Evolutionary conservation across 2,888 invertebrate species (phyloP).

Genomic region (Apamea sordens): DNA sequence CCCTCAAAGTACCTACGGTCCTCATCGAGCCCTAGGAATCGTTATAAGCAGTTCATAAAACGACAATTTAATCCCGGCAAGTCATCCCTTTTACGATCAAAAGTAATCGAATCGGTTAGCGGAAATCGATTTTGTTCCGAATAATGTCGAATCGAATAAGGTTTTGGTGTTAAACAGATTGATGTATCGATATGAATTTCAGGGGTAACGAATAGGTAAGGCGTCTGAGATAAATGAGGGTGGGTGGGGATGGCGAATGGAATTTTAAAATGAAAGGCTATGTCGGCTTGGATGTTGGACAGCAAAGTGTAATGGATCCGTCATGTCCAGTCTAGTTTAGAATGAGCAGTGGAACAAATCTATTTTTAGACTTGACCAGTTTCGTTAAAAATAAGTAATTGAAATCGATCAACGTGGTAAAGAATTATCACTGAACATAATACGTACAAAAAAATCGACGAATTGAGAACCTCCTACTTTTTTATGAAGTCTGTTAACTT

Average conservation of each 20-base stretch:
- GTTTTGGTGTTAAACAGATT: constrained; percentile 9
- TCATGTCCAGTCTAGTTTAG: background rate
- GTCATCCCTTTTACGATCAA: constrained; percentile 26
- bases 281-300: background rate
- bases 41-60: constrained; percentile 53
- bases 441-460: background rate
- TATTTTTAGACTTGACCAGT: background rate
- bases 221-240: background rate
- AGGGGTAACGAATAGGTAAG: constrained; percentile 1
- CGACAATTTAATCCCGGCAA: constrained; percentile 45
- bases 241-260: background rate
- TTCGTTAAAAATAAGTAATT: background rate
- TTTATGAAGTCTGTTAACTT: background rate
- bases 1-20: background rate
- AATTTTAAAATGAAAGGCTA: background rate
- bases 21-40: constrained; percentile 21
- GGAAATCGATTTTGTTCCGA: constrained; percentile 54
- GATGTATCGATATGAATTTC: constrained; percentile 31
- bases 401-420: background rate
- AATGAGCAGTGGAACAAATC: background rate
- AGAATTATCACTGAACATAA: background rate
- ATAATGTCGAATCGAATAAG: constrained; percentile 28
- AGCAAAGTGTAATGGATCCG: background rate
- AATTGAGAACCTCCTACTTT: background rate
- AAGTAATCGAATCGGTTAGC: constrained; percentile 43